Evolutionary conservation across 2,888 invertebrate species (phyloP), one percentile per base, ranked within the genome.

Genomic region (Tiphia femorata): DNA sequence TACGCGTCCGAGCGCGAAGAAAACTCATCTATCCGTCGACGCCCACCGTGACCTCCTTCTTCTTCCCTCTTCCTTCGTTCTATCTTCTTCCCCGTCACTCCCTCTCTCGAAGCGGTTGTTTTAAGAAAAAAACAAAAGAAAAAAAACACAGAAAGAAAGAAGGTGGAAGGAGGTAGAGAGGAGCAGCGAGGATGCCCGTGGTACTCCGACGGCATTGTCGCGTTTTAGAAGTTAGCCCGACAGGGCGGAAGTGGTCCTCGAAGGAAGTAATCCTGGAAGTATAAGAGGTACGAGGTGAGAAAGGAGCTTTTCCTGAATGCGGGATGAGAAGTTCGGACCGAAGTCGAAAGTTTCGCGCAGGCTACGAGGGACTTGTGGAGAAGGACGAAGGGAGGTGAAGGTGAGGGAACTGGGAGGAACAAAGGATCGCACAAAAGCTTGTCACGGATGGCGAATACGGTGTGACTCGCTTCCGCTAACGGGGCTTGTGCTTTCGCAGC

Each of bases 281-380:
- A 42, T 16, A 42, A 38, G 38, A 33, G 38, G 38, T 33, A 25
- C 35, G 58, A 44, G 27, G 33, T 16, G 30, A 37, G 43, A 56
- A 59, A 61, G 62, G 54, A 62, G 62, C 52, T 64, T 62, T 62
- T 52, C 58, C 58, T 50, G 64, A 66, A 64, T 66, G 54, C 49
- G 47, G 54, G 46, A 49, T 51, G 49, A 47, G 55, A 65, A 60
- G 50, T 57, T 54, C 51, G 12, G 21, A 37, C 43, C 37, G 10
- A 49, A 56, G 56, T 57, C 58, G 49, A 58, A 66, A 66, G 61
- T 66, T 66, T 58, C 43, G 35, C 51, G 30, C 27, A 16, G 14
- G 33, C 8, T 12, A 5, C 14, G 2, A 14, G 33, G 4, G 33
- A n/a, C n/a, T n/a, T n/a, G n/a, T n/a, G 12, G 33, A 14, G 12